Base-by-base conservation (phyloP, 92 coral and sea anemone genomes). In the Porites evermanni region DNA sequence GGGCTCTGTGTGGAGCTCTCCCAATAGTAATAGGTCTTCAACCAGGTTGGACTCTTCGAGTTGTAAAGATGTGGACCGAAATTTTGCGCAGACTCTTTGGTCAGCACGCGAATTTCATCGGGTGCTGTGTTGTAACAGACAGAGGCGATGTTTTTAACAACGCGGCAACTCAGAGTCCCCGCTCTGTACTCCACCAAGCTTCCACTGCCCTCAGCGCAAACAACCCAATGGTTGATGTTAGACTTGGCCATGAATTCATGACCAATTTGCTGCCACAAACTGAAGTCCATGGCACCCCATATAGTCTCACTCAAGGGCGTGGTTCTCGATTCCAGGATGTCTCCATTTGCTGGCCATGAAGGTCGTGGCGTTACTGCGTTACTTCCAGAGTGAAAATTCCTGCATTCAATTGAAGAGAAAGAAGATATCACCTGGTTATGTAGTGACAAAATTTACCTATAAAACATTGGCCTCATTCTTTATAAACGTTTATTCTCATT, bases 181-280 rank as follows among this genome's bases (percentile, higher is more conserved):
- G 74, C 70, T 74, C 29, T 73, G 84, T 88, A 91, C 67, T 88
- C 86, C 6, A 91, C 92, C 51, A 91, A 74, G 77, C 90, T 89
- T 65, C 94, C 93, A 1, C 5, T 18, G 17, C 89, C 90, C 0
- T 91, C 92, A 21, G 61, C 61, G 65, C 96, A 93, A 50, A 69
- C 89, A 84, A 93, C 88, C 96, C 96, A 93, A 64, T 93, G 90
- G 85, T 93, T 93, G 71, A 93, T 88, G 83, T 87, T 93, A 63
- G 96, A 86, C 80, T 88, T 91, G 70, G 70, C 85, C 89, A 91
- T 75, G 78, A 91, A 91, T 77, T 88, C 92, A 54, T 75, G 64
- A 1, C 92, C 94, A 59, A 91, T 80, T 69, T 79, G 76, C 58
- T 69, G 79, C 94, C 94, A 91, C 32, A 88, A 53, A 17, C 29